phyloP scores from a whole-genome alignment of 2,888 invertebrate species.

The Sphinx pinastri region DNA sequence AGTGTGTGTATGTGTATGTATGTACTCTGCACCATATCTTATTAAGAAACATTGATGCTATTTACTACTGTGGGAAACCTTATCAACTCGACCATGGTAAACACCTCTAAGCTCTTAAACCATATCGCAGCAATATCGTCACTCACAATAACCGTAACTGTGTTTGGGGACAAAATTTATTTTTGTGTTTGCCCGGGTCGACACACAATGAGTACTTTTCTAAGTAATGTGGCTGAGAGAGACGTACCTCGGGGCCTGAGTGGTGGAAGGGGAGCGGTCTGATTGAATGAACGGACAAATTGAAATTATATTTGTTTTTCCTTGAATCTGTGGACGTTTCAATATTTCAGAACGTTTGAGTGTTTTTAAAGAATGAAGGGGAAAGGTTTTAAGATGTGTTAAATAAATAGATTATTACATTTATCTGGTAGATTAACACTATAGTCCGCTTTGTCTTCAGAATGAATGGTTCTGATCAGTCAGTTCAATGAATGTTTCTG shows the following conservation, averaged over 20 bases:
- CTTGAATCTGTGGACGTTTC: neutral
- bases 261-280: neutral
- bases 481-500: too few species aligned
- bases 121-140: constrained; percentile 13
- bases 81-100: too few species aligned
- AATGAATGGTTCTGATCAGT: too few species aligned
- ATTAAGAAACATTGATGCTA: too few species aligned
- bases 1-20: too few species aligned
- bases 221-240: constrained; percentile 42
- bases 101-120: neutral
- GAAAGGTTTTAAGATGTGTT: too few species aligned
- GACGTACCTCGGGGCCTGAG: neutral
- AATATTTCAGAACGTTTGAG: neutral
- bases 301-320: constrained; percentile 22
- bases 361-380: too few species aligned
- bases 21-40: too few species aligned
- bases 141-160: constrained; percentile 33
- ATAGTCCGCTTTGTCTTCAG: too few species aligned
- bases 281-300: constrained; percentile 20
- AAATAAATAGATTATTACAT: too few species aligned
- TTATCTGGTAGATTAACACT: too few species aligned
- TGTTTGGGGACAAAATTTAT: constrained; percentile 47
- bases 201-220: constrained; percentile 44
- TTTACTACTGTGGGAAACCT: too few species aligned
- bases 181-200: constrained; percentile 47